phyloP scores from a whole-genome alignment of 2,797 vertebrate species.

The Gymnocypris eckloni region DNA sequence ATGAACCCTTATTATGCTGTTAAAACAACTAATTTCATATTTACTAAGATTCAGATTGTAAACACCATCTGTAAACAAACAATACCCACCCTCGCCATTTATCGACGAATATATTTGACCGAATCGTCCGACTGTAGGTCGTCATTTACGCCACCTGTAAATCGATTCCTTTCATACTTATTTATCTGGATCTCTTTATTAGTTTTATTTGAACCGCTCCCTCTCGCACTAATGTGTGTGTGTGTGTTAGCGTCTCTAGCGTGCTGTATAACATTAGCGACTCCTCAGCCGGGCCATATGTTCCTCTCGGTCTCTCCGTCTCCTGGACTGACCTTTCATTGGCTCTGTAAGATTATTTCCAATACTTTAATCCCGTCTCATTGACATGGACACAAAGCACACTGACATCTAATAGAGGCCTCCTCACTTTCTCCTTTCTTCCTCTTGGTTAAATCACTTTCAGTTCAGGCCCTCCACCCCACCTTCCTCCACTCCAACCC shows the following conservation, averaged over 20 bases:
- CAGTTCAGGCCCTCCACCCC: constrained; percentile 54
- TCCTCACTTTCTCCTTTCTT: constrained; percentile 72
- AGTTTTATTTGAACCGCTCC: neutral
- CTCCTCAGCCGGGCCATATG: constrained; percentile 81
- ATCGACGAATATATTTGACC: constrained; percentile 23
- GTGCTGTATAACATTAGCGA: constrained; percentile 76
- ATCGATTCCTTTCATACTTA: constrained; percentile 6
- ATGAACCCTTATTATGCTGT: constrained; percentile 61
- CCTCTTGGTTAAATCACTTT: constrained; percentile 62
- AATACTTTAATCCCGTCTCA: constrained; percentile 89
- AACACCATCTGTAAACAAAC: constrained; percentile 52
- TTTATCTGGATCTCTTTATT: constrained; percentile 28
- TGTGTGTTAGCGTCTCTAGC: constrained; percentile 66
- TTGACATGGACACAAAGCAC: constrained; percentile 89
- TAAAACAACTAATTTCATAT: constrained; percentile 65
- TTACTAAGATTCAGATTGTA: constrained; percentile 51
- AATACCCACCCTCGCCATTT: constrained; percentile 15
- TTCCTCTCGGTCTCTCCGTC: constrained; percentile 75
- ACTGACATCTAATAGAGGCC: constrained; percentile 84
- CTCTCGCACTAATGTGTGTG: constrained; percentile 31
- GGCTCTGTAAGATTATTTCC: constrained; percentile 89
- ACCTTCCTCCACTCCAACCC: constrained; percentile 47
- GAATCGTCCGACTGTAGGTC: neutral
- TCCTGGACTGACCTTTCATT: constrained; percentile 62
- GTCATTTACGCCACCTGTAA: constrained; percentile 25